Evolutionary conservation across 2,113 vertebrate genomes (phyloP).

Genomic region (Anguilla japonica): DNA sequence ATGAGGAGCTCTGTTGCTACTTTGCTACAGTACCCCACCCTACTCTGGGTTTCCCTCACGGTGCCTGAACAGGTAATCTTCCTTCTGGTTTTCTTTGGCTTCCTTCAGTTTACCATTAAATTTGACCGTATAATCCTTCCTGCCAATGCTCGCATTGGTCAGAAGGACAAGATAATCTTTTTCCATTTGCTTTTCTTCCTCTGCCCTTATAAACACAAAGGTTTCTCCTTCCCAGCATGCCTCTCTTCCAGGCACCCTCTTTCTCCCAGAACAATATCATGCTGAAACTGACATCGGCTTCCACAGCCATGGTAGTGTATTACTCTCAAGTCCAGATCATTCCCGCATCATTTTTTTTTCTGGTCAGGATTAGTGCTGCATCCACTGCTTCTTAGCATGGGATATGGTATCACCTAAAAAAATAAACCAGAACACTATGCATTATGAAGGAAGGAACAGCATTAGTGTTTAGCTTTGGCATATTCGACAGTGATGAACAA

Average conservation of each 20-base stretch:
- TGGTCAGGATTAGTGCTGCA: not conserved
- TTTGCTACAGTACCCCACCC: not conserved
- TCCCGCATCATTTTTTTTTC: not conserved
- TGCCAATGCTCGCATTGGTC: not conserved
- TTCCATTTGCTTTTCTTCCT: too few relatives aligned
- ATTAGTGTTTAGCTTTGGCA: not conserved
- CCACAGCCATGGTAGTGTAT: not conserved
- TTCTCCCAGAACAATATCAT: not conserved
- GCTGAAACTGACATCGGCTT: not conserved
- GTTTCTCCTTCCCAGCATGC: not conserved
- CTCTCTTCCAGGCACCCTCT: not conserved
- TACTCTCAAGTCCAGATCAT: too few relatives aligned
- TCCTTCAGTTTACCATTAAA: not conserved
- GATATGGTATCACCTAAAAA: not conserved
- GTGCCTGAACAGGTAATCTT: not conserved
- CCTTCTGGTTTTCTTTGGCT: not conserved
- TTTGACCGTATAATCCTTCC: not conserved
- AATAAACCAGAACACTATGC: not conserved
- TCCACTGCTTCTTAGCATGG: not conserved
- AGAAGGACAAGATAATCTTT: not conserved
- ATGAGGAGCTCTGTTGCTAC: not conserved
- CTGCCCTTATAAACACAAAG: not conserved
- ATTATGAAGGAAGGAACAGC: not conserved
- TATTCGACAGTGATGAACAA: too few relatives aligned
- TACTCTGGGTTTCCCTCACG: not conserved